These are phyloP conservation scores for Syrista parreyssii DNA, from an alignment of 2,888 invertebrate species.

Conservation along the genomic window DNA sequence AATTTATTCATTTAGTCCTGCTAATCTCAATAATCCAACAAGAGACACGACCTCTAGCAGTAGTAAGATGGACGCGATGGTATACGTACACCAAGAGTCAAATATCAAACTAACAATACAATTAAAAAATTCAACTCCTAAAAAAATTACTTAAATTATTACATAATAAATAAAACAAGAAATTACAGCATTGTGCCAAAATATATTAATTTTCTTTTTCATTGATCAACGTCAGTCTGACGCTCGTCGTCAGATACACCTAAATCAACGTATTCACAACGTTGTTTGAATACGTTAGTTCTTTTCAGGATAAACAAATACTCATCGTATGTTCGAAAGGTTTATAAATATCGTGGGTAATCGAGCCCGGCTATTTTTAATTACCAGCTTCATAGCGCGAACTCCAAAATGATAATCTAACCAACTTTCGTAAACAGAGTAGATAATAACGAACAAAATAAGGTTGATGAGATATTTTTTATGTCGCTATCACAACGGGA, in stretches of 20 bases:
- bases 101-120: neutral
- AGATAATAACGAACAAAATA: neutral
- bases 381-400: neutral
- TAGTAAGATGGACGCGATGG: neutral
- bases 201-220: neutral
- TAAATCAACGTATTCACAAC: neutral
- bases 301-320: neutral
- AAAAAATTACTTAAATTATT: neutral
- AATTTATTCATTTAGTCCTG: slow-evolving; percentile 23
- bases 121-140: neutral
- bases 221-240: neutral
- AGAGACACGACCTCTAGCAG: neutral
- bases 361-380: neutral
- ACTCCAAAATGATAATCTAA: neutral
- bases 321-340: neutral
- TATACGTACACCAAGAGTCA: neutral
- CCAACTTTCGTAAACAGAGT: neutral
- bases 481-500: neutral
- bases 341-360: neutral
- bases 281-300: neutral
- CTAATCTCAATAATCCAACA: neutral
- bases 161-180: neutral
- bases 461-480: neutral
- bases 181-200: neutral
- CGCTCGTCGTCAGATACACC: neutral